Conservation (phyloP, 2,888 invertebrate genomes). For the Scotopteryx bipunctaria region DNA sequence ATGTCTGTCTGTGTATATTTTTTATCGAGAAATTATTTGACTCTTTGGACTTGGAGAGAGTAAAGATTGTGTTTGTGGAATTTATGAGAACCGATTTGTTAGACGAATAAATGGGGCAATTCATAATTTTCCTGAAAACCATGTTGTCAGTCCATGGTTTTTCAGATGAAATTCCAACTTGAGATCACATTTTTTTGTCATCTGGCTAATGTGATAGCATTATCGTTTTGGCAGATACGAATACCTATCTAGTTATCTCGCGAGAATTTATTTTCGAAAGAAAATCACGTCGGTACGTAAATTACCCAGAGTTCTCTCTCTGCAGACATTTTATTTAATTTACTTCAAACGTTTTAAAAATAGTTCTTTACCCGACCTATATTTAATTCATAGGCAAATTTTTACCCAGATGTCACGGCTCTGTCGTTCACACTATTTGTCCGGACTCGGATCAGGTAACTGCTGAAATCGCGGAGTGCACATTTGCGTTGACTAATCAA, state of each 20-base stretch:
- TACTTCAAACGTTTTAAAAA: conserved; percentile 66
- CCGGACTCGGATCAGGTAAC: conserved; percentile 55
- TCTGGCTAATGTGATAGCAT: no score
- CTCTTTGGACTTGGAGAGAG: not conserved
- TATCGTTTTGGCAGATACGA: not conserved
- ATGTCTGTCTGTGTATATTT: not conserved
- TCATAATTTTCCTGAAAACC: no score
- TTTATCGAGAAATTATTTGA: not conserved
- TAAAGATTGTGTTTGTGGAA: not conserved
- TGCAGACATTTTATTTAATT: conserved; percentile 49
- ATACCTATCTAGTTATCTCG: not conserved
- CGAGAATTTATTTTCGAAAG: conserved; percentile 19
- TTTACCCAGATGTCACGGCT: conserved; percentile 63
- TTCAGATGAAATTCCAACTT: no score
- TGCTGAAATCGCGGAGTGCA: conserved; percentile 43
- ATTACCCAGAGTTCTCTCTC: conserved; percentile 44
- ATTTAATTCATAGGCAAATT: conserved; percentile 56
- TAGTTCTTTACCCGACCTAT: conserved; percentile 56
- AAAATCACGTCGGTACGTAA: conserved; percentile 25
- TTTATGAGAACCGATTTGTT: not conserved
- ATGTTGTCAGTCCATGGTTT: no score
- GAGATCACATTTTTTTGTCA: no score
- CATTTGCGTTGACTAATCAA: conserved; percentile 20
- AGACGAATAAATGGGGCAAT: no score
- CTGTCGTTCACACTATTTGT: conserved; percentile 60